Base-by-base conservation (phyloP, 2,888 invertebrate genomes). In the Lepidochrysops patricia region DNA sequence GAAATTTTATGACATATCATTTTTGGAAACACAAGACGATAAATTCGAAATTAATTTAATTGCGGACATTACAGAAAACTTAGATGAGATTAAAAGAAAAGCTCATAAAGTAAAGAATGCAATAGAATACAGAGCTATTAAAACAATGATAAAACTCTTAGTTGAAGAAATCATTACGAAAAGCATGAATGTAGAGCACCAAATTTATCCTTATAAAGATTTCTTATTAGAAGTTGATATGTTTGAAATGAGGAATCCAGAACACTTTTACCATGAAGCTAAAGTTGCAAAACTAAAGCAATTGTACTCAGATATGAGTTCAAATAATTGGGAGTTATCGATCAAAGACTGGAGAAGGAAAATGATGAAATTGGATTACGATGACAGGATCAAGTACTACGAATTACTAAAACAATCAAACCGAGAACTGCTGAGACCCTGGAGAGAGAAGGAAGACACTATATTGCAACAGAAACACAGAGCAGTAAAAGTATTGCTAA, bases 181-280 rank as follows among this genome's bases (percentile, higher is more conserved):
- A 62, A 74, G 77, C 1, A 74, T 72, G n/a, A 66, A 67, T 7
- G 60, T 71, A 25, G 66, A 74, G 57, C 82, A 82, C 0, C 74
- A 79, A 63, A 70, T 71, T 19, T 85, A 83, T 69, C 80, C 86
- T 0, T 89, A 89, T 58, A 79, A 80, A 54, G 73, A 84, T 60
- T 63, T 74, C 13, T 78, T 88, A 52, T 64, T 85, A 34, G 88
- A 89, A 72, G 75, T 74, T 0, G 84, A 87, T 70, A 67, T 86
- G 9, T 89, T 88, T 71, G 64, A 79, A 2, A 76, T 86, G 80
- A 87, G 81, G 64, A 89, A 89, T 67, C 83, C 84, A 1, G 77
- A 84, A 29, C 86, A 83, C 58, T 88, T 73, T 61, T 89, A 88
- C 64, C 87, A 87, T 64, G 88, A 89, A 66, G 82, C 86, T 6